Evolutionary conservation across 2,888 invertebrate genomes (phyloP), one percentile per base, ranked within the genome.

Genomic region (Nebria brevicollis): DNA sequence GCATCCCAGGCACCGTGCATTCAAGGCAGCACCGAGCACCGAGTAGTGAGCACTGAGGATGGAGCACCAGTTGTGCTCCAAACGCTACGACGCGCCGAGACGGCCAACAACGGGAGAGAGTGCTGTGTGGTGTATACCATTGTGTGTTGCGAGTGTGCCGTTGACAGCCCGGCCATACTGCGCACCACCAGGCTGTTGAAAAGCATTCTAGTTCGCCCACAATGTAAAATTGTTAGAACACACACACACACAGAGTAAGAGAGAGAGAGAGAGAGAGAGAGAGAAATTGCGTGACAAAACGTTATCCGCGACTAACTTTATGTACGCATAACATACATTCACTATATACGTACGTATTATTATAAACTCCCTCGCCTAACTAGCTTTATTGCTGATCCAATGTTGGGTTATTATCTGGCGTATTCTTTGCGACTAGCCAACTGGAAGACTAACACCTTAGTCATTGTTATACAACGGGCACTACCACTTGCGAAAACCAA

Each of bases 391-490:
- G 85, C 87, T 87, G 86, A 87, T 87, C 86, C 87, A 87, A 83
- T 84, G 85, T 84, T 85, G 86, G 86, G 86, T 87, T 88, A 88
- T 88, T 89, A 88, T 85, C 86, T 72, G 85, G 83, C 85, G 86
- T 87, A 89, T 89, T 89, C 89, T 89, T 89, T 86, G 86, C 85
- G 87, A 83, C 86, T 87, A 89, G 87, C 88, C 89, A 88, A 87
- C 87, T 87, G 89, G 88, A 89, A 89, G 88, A 86, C 87, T 87
- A 87, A 88, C 88, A 89, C 88, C 88, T 88, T 88, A 87, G 72
- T 54, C 77, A 75, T 75, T 80, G 75, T 75, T 75, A 75, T 75
- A 13, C 34, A 11, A 70, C 15, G 64, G 54, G 79, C 79, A 70
- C 54, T 13, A 54, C 54, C 80, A 75, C 72, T 75, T 68, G 79